phyloP scores from a whole-genome alignment of 2,797 vertebrate genomes.

The Leptodactylus fallax region DNA sequence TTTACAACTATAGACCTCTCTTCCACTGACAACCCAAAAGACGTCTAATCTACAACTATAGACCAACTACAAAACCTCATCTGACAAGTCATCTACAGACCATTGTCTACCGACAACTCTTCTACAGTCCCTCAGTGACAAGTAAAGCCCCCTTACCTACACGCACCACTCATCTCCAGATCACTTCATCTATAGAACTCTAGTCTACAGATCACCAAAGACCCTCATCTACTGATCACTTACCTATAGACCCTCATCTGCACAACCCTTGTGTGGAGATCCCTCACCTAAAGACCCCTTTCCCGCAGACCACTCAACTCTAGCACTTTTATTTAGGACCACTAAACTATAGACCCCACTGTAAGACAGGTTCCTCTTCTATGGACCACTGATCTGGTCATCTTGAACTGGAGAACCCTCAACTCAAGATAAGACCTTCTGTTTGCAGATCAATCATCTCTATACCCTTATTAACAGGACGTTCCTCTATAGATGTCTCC shows the following conservation, averaged over 20 bases:
- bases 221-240: background rate
- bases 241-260: background rate
- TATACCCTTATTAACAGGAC: background rate
- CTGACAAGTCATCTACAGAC: background rate
- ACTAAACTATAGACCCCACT: background rate
- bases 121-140: background rate
- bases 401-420: background rate
- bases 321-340: background rate
- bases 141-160: no score
- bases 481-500: background rate
- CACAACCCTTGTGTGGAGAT: background rate
- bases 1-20: background rate
- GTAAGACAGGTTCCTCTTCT: background rate
- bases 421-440: no score
- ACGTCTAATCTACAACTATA: background rate
- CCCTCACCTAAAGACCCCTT: background rate
- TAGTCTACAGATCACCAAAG: background rate
- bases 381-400: background rate
- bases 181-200: background rate
- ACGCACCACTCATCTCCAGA: background rate
- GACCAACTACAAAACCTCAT: no score
- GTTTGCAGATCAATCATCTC: background rate
- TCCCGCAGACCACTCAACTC: background rate
- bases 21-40: no score
- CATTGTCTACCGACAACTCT: background rate